These are phyloP conservation scores for Lithodes maja DNA, from an alignment of 2,888 invertebrate genomes.

Conservation along the genomic window DNA sequence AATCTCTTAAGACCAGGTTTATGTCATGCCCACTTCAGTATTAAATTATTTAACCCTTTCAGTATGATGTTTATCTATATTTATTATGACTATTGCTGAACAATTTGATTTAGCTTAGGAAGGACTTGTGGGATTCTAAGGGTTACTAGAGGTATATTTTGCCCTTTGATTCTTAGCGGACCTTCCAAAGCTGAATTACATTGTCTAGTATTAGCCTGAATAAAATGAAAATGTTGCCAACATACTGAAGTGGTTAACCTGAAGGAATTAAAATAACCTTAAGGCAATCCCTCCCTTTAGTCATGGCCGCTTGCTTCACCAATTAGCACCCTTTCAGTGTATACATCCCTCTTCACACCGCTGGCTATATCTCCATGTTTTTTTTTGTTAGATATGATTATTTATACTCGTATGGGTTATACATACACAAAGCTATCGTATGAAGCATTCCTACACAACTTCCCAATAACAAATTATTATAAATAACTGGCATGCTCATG, in stretches of 20 bases:
- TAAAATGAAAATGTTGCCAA: background rate
- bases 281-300: constrained; percentile 10
- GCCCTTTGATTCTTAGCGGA: background rate
- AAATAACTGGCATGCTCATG: too few species aligned
- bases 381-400: constrained; percentile 26
- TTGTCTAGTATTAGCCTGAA: background rate
- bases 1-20: too few species aligned
- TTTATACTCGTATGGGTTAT: constrained; percentile 27
- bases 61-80: background rate
- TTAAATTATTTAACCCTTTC: background rate
- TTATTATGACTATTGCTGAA: background rate
- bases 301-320: constrained; percentile 59
- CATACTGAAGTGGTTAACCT: background rate
- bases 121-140: background rate
- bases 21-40: too few species aligned
- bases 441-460: background rate
- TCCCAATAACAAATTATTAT: too few species aligned
- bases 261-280: background rate
- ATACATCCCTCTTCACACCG: constrained; percentile 27
- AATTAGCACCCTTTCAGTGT: constrained; percentile 58
- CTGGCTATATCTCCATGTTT: constrained; percentile 7
- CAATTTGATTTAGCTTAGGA: background rate
- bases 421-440: constrained; percentile 1
- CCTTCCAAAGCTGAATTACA: background rate
- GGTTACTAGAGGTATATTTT: background rate